Evolutionary conservation across 2,113 vertebrate genomes (phyloP), one percentile per base, ranked within the genome.

Genomic region (Gobiocypris rarus): DNA sequence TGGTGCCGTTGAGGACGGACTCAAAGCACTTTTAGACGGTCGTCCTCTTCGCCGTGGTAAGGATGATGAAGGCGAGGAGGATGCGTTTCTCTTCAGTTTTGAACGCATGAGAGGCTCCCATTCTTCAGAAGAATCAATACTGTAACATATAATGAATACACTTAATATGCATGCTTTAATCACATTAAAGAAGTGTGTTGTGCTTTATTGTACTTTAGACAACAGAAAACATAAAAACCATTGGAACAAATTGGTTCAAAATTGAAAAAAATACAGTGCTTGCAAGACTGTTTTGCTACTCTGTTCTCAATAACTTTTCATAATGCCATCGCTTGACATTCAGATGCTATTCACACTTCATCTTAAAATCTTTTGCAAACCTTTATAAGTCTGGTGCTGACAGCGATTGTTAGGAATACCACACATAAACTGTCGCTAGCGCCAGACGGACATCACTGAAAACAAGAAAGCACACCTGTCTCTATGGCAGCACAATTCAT

Each of bases 51-150:
- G 76, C 5, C 76, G 76, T 19, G 76, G 76, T 11, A 54, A 54
- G 22, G 76, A 61, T 0, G 76, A 9, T 45, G 56, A 79, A 43
- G 58, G 38, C 4, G 14, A 9, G 5, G 13, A 2, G 17, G 41
- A 43, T 79, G 58, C n/a, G 41, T 19, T 41, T 14, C 56, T 79
- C 76, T 61, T 79, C 28, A 59, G 22, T 45, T n/a, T 61, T 26
- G 76, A 79, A 15, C 38, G 56, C 7, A 17, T 61, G 8, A 61
- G 34, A 38, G 76, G 76, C n/a, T 79, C 56, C 76, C 76, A 79
- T 79, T 79, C 75, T 26, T 78, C 75, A 26, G 75, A 78, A 43
- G 75, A 78, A 43, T 61, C 76, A 63, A 79, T 45, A 17, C 76
- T 79, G 76, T 10, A 63, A 79, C n/a, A 78, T n/a, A 59, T 19